A percentile compares a stretch with the other conserved stretches of the same genome.
These are phyloP conservation scores for Beroe ovata DNA, from an alignment of 37 sponge, comb jelly and placozoan species.

Conservation along the genomic window DNA sequence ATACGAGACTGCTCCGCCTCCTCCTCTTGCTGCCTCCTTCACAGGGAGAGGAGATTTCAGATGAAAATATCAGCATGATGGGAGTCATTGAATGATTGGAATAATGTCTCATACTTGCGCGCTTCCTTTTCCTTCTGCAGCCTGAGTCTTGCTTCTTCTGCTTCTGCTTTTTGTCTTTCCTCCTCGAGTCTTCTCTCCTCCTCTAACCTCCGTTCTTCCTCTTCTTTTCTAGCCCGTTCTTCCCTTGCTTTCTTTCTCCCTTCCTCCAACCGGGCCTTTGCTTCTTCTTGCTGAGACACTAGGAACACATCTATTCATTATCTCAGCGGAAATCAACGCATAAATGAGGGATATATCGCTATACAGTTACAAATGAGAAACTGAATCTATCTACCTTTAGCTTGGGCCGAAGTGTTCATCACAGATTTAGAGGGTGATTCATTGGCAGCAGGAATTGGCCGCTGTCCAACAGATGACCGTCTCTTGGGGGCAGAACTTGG, in stretches of 20 bases:
- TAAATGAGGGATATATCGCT: neutral
- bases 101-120: conserved; percentile 15
- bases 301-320: neutral
- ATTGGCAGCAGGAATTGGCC: neutral
- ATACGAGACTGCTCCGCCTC: conserved; percentile 32
- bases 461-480: neutral
- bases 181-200: conserved; percentile 56
- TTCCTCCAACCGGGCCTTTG: conserved; percentile 18
- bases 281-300: conserved; percentile 59
- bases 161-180: conserved; percentile 44
- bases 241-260: conserved; percentile 57
- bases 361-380: neutral
- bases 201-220: neutral
- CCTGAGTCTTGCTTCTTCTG: conserved; percentile 44
- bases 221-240: conserved; percentile 46
- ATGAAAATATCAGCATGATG: too few species aligned
- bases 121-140: conserved; percentile 28
- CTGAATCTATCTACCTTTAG: neutral
- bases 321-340: neutral
- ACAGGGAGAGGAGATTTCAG: too few species aligned
- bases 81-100: neutral
- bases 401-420: conserved; percentile 18
- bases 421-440: conserved; percentile 30
- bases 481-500: neutral
- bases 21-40: conserved; percentile 29